Evolutionary conservation across 2,113 vertebrate species (phyloP), one percentile per base, ranked within the genome.

Genomic region (Rhizomys pruinosus): DNA sequence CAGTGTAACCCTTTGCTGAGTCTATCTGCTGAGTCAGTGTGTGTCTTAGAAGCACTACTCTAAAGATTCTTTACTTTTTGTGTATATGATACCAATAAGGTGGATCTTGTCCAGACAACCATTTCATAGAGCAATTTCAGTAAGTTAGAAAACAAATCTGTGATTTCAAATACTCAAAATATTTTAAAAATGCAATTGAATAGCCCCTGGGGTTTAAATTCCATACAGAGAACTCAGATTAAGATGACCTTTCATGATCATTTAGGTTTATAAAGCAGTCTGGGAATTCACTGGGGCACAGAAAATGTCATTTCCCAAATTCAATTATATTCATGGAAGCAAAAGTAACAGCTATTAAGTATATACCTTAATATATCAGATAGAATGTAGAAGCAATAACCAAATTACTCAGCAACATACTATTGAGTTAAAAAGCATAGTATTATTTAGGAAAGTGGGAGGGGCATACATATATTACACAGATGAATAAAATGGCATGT

Each of bases 271-370:
- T 37, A 73, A 73, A 88, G 32, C 2, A 82, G 15, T 63, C 1
- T 57, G 77, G 34, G 1, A 94, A 92, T 90, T 94, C 63, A 94
- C 0, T 69, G 59, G 84, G 13, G 22, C 80, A 74, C 90, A 91
- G 69, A 90, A 87, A 93, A 91, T 57, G 64, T 93, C n/a, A 74
- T 17, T 87, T 85, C 27, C 66, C 47, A 91, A 39, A 79, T 89
- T 87, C 9, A 77, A 27, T 74, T 89, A 91, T 57, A 91, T 27
- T 73, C 42, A 79, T 11, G 5, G 44, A 95, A 89, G n/a, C 27
- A 68, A 89, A 19, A 87, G 42, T 59, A 93, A 93, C 85, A 79
- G 0, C 8, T 78, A 89, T 55, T 71, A 79, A 94, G 79, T 73
- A 39, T 42, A 42, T 66, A 63, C 7, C 27, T 20, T 44, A 90